phyloP scores from a whole-genome alignment of 2,113 vertebrate genomes.

The Albula glossodonta region DNA sequence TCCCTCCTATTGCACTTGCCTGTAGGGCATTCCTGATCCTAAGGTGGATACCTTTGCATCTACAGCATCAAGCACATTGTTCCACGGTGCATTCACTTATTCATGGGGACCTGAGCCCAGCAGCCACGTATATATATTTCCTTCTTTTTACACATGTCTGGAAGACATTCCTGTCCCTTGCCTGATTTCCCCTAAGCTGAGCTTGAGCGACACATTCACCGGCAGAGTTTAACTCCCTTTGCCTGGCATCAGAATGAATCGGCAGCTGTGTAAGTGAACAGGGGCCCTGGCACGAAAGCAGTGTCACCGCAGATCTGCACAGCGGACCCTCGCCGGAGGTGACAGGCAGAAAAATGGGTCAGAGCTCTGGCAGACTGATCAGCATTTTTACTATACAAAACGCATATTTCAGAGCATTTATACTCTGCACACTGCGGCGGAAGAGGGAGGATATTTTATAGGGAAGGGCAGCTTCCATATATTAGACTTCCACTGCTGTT shows the following conservation, averaged over 20 bases:
- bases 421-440: not conserved
- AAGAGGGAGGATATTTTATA: not conserved
- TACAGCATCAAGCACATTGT: no score
- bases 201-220: not conserved
- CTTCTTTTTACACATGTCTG: not conserved
- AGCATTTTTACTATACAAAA: not conserved
- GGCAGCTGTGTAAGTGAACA: not conserved
- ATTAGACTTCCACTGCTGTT: not conserved
- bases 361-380: slow-evolving; percentile 3
- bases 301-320: not conserved
- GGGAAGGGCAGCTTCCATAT: not conserved
- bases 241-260: not conserved
- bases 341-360: slow-evolving; percentile 18
- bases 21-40: no score
- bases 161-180: not conserved
- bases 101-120: no score
- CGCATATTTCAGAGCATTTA: not conserved
- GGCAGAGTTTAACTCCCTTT: not conserved
- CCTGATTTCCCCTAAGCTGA: not conserved
- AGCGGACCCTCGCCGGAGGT: not conserved
- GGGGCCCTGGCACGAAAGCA: not conserved
- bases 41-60: no score
- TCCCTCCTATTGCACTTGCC: no score
- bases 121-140: not conserved
- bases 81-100: no score